These are phyloP conservation scores for Geococcyx californianus DNA, from an alignment of 2,113 vertebrate genomes.

Conservation along the genomic window DNA sequence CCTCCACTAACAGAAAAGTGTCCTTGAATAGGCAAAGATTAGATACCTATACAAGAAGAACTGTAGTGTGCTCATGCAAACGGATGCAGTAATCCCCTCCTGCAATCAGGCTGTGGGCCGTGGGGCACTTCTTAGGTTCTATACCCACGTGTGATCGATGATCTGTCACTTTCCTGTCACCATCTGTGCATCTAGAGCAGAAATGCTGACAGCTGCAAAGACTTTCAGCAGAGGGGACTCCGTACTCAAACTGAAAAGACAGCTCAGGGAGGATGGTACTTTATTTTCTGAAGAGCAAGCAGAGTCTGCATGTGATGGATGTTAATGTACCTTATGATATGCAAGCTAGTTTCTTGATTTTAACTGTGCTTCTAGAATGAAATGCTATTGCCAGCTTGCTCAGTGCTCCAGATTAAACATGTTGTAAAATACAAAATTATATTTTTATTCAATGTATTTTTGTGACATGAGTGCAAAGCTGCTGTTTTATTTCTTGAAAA, in stretches of 20 bases:
- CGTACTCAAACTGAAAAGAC: background rate
- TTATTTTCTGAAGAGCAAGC: background rate
- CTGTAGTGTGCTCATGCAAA: background rate
- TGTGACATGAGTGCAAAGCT: background rate
- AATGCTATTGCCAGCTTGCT: background rate
- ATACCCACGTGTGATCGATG: background rate
- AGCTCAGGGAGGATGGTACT: background rate
- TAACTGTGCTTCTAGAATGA: background rate
- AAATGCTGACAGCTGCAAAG: background rate
- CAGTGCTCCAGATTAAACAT: background rate
- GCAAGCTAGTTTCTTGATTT: background rate
- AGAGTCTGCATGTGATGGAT: background rate
- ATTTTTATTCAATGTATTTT: slow-evolving; percentile 40
- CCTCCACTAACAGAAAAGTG: background rate
- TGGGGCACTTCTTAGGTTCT: rapidly evolving
- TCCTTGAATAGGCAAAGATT: background rate
- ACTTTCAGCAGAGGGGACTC: background rate
- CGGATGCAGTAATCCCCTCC: background rate
- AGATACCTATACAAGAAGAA: background rate
- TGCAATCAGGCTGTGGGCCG: background rate
- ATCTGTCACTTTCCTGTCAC: background rate
- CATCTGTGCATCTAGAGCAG: background rate
- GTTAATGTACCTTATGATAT: background rate
- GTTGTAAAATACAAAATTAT: background rate
- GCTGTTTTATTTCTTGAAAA: slow-evolving; percentile 11